Base-by-base conservation (phyloP, 2,797 vertebrate genomes). In the Enteromius argenteus region DNA sequence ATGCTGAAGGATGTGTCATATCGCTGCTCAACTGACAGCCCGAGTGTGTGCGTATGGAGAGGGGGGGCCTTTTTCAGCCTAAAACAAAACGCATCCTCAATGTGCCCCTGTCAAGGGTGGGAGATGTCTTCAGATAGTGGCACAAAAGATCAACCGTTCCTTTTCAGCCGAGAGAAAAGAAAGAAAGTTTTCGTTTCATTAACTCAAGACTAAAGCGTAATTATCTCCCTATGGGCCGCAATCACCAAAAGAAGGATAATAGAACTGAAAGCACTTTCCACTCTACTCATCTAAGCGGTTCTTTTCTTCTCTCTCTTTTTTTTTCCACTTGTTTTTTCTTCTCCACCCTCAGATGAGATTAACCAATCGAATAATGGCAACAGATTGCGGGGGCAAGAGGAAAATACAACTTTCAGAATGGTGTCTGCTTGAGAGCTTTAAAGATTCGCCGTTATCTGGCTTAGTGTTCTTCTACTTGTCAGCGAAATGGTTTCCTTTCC, bases 181-280 rank as follows among this genome's bases (percentile, higher is more conserved):
- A 93, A 91, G 92, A 88, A 94, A 93, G 92, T 93, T 95, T 95
- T 94, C 88, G 87, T 94, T 94, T 95, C 94, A 95, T 95, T 95
- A 94, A 94, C 92, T 94, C 91, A 88, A 92, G 91, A 94, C 92
- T 94, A 94, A 94, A 93, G 94, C 91, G 67, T 94, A 95, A 95
- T 95, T 95, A 95, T 95, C 93, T 95, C 95, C 94, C 94, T 80
- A 90, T 82, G 93, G 94, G 93, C 94, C 92, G 91, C 93, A 92
- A 94, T 95, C 94, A 93, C 91, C 92, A 94, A 90, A 90, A 90
- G 88, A 91, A 88, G 93, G 92, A 93, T 91, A 91, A 93, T 84
- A 90, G 94, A 93, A 93, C 91, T 87, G 84, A 94, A 94, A 92
- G 84, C 89, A 87, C 92, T 89, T 93, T 94, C 92, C 93, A 93